Base-by-base conservation (phyloP, 2,888 invertebrate genomes). In the Drosophila setosimentum region DNA sequence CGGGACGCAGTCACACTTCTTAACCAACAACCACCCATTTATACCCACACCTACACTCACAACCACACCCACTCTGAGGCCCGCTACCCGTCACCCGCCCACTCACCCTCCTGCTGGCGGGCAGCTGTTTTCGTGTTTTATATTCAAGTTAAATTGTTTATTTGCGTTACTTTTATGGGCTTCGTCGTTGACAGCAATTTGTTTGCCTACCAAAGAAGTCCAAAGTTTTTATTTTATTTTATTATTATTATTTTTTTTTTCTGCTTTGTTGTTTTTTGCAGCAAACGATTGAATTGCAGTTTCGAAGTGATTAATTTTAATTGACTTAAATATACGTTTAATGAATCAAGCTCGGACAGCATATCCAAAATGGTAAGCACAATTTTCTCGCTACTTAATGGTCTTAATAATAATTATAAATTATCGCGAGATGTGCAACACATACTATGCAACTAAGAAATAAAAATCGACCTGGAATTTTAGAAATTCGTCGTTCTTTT, bases 81-180 rank as follows among this genome's bases (percentile, higher is more conserved):
- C 7, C 16, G 11, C 49, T 8, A 11, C 27, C 4, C 35, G 2
- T 5, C 11, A n/a, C 40, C n/a, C 42, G 21, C n/a, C 11, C 2
- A 42, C 21, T 21, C 40, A 3, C 29, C 6, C 13, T 21, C 8
- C 30, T 30, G 5, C 37, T 54, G 49, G 48, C 37, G 68, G 82
- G 59, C 77, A 83, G 81, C 77, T 80, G 82, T 70, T 80, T 85
- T 72, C 74, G 72, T 82, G 73, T 65, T 83, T 78, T 73, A 65
- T 76, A 71, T 84, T 82, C 77, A 71, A 89, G 73, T 76, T 61
- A 82, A 87, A 85, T 85, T 76, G 89, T 87, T 89, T 87, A 85
- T 85, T 87, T 87, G 73, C 85, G 68, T 75, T 73, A 75, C 82
- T 89, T 85, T 89, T 84, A 87, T 76, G 82, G 89, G 68, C 63